Percentiles rank a stretch among this genome's conserved stretches.
phyloP scores from a whole-genome alignment of 1,140 invertebrate genomes.

The Caenorhabditis tropicalis region DNA sequence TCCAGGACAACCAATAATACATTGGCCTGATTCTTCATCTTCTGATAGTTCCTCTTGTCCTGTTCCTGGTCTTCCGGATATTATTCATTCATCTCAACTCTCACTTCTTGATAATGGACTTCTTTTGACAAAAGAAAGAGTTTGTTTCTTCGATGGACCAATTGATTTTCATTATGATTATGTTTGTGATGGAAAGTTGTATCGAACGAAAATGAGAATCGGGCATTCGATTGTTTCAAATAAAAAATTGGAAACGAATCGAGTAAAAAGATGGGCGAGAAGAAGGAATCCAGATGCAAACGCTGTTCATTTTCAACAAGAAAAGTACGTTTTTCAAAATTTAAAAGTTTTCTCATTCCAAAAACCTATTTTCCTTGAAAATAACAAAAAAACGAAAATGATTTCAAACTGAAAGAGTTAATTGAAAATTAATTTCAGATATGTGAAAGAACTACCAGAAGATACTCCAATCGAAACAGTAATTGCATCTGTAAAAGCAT shows the following conservation, averaged over 20 bases:
- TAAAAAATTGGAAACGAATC: background rate
- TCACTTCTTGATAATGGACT: constrained; percentile 55
- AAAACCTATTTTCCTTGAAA: background rate
- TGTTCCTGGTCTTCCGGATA: constrained; percentile 51
- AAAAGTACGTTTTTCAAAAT: constrained; percentile 36
- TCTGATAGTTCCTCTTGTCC: constrained; percentile 12
- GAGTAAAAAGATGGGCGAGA: constrained; percentile 63
- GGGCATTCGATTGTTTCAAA: constrained; percentile 40
- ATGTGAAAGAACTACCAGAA: constrained; percentile 73
- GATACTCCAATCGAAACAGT: constrained; percentile 71
- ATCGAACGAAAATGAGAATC: constrained; percentile 44
- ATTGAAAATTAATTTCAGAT: constrained; percentile 60
- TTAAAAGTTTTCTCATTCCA: too few species aligned
- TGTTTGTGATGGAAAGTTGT: constrained; percentile 55
- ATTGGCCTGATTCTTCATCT: constrained; percentile 56
- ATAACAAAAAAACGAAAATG: background rate
- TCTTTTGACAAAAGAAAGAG: constrained; percentile 59
- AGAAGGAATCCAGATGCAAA: constrained; percentile 67
- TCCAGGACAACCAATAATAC: constrained; percentile 64
- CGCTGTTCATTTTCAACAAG: constrained; percentile 68
- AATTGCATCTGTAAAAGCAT: constrained; percentile 71
- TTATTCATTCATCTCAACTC: constrained; percentile 53
- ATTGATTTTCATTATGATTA: constrained; percentile 23
- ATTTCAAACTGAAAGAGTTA: background rate
- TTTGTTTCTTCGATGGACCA: constrained; percentile 62